Base-by-base conservation (phyloP, 1,140 invertebrate genomes). In the Drosophila albomicans region DNA sequence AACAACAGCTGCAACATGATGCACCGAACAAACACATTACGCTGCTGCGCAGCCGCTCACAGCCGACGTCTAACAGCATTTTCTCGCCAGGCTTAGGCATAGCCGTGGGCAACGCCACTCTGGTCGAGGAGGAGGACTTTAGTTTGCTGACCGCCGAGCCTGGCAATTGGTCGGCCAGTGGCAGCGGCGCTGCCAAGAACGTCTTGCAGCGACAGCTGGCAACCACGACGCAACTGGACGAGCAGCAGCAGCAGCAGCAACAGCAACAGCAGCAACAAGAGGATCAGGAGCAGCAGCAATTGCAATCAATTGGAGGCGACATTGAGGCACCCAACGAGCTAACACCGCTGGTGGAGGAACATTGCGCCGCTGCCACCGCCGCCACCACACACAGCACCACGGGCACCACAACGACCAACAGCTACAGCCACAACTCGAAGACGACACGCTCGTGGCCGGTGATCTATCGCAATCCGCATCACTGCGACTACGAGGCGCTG, bases 361-460 rank as follows among this genome's bases (percentile, higher is more conserved):
- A 66, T n/a, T 35, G 69, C 20, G 64, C 49, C 64, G 76, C 79
- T 25, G 65, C 82, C 66, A 52, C 78, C 2, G 45, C 28, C 41
- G 16, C 68, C 35, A 43, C 61, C 35, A 43, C 61, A 45, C 52
- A 43, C 54, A 58, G 54, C 15, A 32, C 32, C 45, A 51, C 75
- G 13, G 43, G 13, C 56, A 46, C 64, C 1, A 56, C 56, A 13
- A 79, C 77, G 32, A 91, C 62, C 63, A 85, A 79, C 38, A 81
- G 78, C 2, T 92, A 92, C 25, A 91, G 80, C 28, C 86, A 91
- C 62, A 92, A 92, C 64, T 91, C 87, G 2, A 92, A 90, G 65
- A 93, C 92, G 11, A 93, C 92, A 3, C 86, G 91, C 8, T 92
- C 90, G 49, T 93, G 92, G 92, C 92, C 92, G 0, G 92, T 93